These are phyloP conservation scores for Macrochelys suwanniensis DNA, from an alignment of 2,797 vertebrate genomes.

Conservation along the genomic window DNA sequence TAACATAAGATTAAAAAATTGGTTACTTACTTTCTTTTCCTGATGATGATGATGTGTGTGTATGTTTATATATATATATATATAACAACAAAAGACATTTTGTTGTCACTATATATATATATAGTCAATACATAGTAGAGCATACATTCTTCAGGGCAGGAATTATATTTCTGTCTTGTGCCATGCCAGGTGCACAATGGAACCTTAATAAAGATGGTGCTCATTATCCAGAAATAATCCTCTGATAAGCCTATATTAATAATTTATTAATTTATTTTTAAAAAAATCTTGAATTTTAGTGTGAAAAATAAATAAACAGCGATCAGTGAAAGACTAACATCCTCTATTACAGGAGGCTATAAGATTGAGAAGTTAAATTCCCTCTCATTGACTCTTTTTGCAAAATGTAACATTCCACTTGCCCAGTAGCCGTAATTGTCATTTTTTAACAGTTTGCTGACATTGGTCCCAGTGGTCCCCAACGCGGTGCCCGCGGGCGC, in stretches of 20 bases:
- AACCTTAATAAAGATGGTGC: not conserved
- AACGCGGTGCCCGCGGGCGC: too few relatives aligned
- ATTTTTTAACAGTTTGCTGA: slow-evolving; percentile 20
- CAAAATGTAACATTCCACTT: not conserved
- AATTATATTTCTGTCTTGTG: not conserved
- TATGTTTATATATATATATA: too few relatives aligned
- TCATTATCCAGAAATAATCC: not conserved
- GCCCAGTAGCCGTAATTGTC: not conserved
- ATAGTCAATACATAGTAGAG: not conserved
- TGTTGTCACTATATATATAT: too few relatives aligned
- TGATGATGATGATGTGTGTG: not conserved
- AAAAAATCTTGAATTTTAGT: not conserved
- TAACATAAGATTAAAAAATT: not conserved
- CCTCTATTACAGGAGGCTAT: not conserved
- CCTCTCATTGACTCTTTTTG: not conserved
- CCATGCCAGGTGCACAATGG: not conserved
- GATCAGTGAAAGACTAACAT: not conserved
- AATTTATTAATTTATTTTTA: too few relatives aligned
- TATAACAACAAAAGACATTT: too few relatives aligned
- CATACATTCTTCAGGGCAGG: too few relatives aligned
- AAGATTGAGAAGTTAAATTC: not conserved
- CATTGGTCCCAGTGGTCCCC: not conserved
- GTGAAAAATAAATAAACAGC: not conserved
- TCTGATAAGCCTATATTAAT: not conserved
- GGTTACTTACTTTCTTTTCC: not conserved